Base-by-base conservation (phyloP, 2,113 vertebrate genomes). In the Girardinichthys multiradiatus region DNA sequence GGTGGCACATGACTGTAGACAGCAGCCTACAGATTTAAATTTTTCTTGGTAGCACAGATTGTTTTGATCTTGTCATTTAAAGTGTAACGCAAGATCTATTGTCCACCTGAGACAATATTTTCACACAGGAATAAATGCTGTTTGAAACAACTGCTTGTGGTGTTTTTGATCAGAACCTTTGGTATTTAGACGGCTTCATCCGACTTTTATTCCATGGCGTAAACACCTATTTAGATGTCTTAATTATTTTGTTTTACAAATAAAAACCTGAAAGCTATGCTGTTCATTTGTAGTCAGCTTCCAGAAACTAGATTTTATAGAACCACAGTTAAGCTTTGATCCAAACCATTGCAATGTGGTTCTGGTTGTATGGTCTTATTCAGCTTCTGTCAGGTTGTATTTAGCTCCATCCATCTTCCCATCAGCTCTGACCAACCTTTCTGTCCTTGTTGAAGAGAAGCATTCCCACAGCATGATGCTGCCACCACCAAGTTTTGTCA, bases 111-210 rank as follows among this genome's bases (percentile, higher is more conserved):
- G 87, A 89, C 84, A 66, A 89, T 92, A 93, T 93, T 93, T 93
- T 93, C 91, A 90, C 91, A 90, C 76, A 89, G 79, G 79, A 92
- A 91, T 92, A 92, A 93, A 93, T 85, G 85, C 86, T 79, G 91
- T 91, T 92, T 92, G 77, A 90, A 89, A 87, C 79, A 87, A 88
- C 17, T 57, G 6, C 37, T 29, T 33, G 21, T 61, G 79, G 14
- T 35, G 29, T 70, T 27, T 80, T 27, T 54, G 13, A 48, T 65
- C 4, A 31, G 21, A 29, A 8, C 15, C 3, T 51, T 4, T 12
- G 30, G 42, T 4, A 7, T 19, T n/a, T n/a, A 12, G 65, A 54
- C 31, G 2, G 15, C 4, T 37, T 35, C 31, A 28, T 31, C 15
- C 45, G 4, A 59, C 27, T 10, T 29, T 59, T 15, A 17, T 19